phyloP scores from a whole-genome alignment of 2,888 invertebrate genomes.

The Anoplius nigerrimus region DNA sequence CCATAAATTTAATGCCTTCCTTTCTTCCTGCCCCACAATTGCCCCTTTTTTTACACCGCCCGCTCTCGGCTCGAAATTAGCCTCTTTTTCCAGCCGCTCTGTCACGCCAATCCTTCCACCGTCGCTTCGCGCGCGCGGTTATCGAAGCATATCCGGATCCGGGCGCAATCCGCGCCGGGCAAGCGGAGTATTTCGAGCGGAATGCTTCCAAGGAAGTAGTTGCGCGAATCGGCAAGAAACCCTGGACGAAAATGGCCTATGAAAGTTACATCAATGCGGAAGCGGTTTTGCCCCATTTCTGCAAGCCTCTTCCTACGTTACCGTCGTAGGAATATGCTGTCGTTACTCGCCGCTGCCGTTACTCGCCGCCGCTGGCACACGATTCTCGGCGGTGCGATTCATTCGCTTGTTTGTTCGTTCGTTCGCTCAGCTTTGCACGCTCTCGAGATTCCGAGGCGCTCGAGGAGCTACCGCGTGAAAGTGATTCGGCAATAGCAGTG shows the following conservation, averaged over 20 bases:
- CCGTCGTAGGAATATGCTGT: no score
- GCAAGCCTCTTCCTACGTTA: background rate
- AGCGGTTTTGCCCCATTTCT: constrained; percentile 26
- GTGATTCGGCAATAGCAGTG: constrained; percentile 43
- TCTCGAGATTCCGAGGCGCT: constrained; percentile 8
- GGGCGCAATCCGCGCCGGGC: background rate
- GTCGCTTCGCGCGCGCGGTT: background rate
- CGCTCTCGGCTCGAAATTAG: background rate
- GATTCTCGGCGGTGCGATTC: background rate
- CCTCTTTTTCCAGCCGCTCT: background rate
- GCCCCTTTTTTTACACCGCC: background rate
- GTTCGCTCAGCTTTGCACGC: constrained; percentile 6
- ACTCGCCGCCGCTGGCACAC: constrained; percentile 13
- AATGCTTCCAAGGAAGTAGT: constrained; percentile 44
- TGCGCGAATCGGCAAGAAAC: constrained; percentile 38
- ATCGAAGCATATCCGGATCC: background rate
- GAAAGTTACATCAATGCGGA: constrained; percentile 48
- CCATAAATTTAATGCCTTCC: constrained; percentile 23
- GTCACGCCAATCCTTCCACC: no score
- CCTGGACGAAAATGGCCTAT: constrained; percentile 32
- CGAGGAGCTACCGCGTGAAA: constrained; percentile 45
- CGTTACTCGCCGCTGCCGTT: background rate
- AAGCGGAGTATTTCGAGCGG: background rate
- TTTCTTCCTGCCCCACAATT: constrained; percentile 2
- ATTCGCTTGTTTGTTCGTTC: no score